Conservation (phyloP, 2,113 vertebrate genomes). For the Erpornis zantholeuca region DNA sequence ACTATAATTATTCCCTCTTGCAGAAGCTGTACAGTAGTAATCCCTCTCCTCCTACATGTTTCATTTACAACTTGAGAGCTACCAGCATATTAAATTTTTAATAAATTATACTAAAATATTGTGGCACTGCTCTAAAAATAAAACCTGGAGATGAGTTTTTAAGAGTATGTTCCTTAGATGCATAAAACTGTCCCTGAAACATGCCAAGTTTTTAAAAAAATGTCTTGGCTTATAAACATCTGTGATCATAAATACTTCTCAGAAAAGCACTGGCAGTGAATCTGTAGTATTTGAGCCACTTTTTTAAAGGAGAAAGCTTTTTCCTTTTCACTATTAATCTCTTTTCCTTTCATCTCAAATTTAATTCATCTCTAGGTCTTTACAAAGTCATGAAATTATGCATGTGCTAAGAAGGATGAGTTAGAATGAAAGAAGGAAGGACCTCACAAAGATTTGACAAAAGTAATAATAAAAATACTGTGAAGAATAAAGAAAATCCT, state of each 20-base stretch:
- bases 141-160: neutral
- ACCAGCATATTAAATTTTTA: conserved; percentile 50
- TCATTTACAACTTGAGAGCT: conserved; percentile 50
- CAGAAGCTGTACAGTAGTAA: conserved; percentile 23
- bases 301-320: conserved; percentile 5
- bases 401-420: neutral
- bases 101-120: conserved; percentile 64
- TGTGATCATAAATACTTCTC: conserved; percentile 17
- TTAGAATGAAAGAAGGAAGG: neutral
- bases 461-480: neutral
- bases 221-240: neutral
- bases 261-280: neutral
- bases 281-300: neutral
- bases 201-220: neutral
- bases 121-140: conserved; percentile 39
- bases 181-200: neutral
- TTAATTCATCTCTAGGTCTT: conserved; percentile 39
- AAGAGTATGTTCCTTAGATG: neutral
- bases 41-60: conserved; percentile 50
- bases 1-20: conserved; percentile 31
- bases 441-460: neutral
- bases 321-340: conserved; percentile 24
- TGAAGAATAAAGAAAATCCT: neutral
- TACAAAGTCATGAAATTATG: conserved; percentile 38
- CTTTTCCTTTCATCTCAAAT: conserved; percentile 37